Evolutionary conservation across 2,113 vertebrate species (phyloP), one percentile per base, ranked within the genome.

Genomic region (Sinocyclocheilus grahami): DNA sequence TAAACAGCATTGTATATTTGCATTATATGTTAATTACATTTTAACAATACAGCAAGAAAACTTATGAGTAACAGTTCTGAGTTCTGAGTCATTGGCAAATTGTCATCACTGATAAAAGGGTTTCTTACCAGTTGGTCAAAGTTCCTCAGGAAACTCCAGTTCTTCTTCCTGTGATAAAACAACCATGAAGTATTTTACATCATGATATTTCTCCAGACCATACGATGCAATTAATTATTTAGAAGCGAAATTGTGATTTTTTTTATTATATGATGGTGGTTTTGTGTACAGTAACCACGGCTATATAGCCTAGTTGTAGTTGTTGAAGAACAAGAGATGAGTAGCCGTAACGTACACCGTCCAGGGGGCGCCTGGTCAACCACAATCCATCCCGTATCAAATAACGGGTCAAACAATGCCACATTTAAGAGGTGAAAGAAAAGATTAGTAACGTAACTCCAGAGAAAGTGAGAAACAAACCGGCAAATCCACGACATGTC

Each of bases 81-180:
- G 9, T 74, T 62, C 37, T 62, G 27, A 18, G 9, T 74, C 30
- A 46, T 46, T 0, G 42, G 9, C 42, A 10, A 33, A 33, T 33
- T 33, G 30, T 33, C 30, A 33, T 33, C 30, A 33, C 9, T 39
- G 48, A 39, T 13, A 86, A 37, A 20, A 71, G 24, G 37, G 24
- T 46, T 62, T 14, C 94, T 95, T 94, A 97, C 95, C 95, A 92
- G 84, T 69, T 94, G 91, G 88, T 97, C 95, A 51, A 93, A 95
- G 82, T 95, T 92, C 83, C 90, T 96, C 63, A 97, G 94, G 90
- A 97, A 97, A 84, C 90, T 93, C 96, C 96, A 97, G 16, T 96
- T 96, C 89, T 95, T 94, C 85, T 96, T 90, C 95, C 97, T 97
- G 93, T 74, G 0, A 58, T 74, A 55, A 58, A 83, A 82, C n/a